These are phyloP conservation scores for Beris chalybata DNA, from an alignment of 2,888 invertebrate species.

Conservation along the genomic window DNA sequence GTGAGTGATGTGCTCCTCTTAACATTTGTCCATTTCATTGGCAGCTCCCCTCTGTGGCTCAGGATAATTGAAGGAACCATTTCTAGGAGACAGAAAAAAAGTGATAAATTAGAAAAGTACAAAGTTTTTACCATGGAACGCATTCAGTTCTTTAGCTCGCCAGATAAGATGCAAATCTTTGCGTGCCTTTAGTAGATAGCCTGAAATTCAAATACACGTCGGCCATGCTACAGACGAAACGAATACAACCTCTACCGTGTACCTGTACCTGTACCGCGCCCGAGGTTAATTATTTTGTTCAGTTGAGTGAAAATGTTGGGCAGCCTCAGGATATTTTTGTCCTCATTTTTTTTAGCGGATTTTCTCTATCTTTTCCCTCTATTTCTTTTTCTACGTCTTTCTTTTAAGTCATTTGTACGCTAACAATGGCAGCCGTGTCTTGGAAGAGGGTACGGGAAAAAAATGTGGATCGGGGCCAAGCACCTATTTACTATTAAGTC, in stretches of 20 bases:
- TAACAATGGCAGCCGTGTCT: too few relatives aligned
- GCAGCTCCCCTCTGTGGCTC: not conserved
- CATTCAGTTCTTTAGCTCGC: not conserved
- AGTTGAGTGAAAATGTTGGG: constrained; percentile 24
- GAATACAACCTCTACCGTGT: not conserved
- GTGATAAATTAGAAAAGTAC: not conserved
- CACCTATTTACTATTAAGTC: too few relatives aligned
- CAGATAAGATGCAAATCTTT: constrained; percentile 21
- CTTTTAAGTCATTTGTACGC: too few relatives aligned
- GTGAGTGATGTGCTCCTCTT: too few relatives aligned
- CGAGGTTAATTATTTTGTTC: constrained; percentile 27
- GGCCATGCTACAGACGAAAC: not conserved
- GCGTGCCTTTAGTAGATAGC: not conserved
- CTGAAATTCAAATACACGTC: constrained; percentile 13
- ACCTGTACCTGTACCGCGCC: constrained; percentile 15
- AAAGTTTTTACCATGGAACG: not conserved
- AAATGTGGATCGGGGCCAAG: too few relatives aligned
- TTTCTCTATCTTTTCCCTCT: too few relatives aligned
- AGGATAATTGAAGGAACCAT: not conserved
- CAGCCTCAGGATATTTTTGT: not conserved
- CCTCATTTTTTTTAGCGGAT: not conserved
- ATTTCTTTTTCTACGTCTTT: too few relatives aligned
- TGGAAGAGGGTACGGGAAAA: too few relatives aligned
- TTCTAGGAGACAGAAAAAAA: not conserved
- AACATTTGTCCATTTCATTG: not conserved